Evolutionary conservation across 2,888 invertebrate species (phyloP).

Genomic region (Oxytorus armatus): DNA sequence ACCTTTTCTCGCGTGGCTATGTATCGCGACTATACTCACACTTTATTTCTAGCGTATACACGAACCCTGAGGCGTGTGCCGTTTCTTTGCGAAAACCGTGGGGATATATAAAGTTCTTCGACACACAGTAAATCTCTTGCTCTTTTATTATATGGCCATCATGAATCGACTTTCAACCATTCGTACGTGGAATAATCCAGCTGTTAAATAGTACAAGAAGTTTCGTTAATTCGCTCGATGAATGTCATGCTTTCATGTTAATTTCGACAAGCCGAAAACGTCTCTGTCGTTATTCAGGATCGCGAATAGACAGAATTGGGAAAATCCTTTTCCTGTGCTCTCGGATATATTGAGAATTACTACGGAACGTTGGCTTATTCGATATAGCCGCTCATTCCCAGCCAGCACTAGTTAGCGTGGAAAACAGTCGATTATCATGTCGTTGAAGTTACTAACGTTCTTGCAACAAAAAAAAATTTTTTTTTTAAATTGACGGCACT

Average conservation of each 20-base stretch:
- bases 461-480: too few relatives aligned
- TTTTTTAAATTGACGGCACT: too few relatives aligned
- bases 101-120: constrained; percentile 3
- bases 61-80: not conserved
- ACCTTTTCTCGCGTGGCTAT: constrained; percentile 8
- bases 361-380: too few relatives aligned
- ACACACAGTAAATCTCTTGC: constrained; percentile 1
- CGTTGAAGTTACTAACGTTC: too few relatives aligned
- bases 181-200: too few relatives aligned
- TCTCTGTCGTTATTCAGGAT: not conserved
- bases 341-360: too few relatives aligned
- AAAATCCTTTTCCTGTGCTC: too few relatives aligned
- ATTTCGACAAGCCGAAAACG: not conserved
- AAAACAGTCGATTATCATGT: too few relatives aligned
- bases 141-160: constrained; percentile 19
- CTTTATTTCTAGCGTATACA: not conserved
- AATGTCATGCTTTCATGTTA: not conserved
- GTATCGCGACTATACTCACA: not conserved
- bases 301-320: too few relatives aligned
- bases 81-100: constrained; percentile 8
- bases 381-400: too few relatives aligned
- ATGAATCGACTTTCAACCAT: not conserved
- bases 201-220: constrained; percentile 7
- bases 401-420: too few relatives aligned
- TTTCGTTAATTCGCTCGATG: not conserved